These are phyloP conservation scores for Luscinia megarhynchos DNA, from an alignment of 2,797 vertebrate genomes.

Conservation along the genomic window DNA sequence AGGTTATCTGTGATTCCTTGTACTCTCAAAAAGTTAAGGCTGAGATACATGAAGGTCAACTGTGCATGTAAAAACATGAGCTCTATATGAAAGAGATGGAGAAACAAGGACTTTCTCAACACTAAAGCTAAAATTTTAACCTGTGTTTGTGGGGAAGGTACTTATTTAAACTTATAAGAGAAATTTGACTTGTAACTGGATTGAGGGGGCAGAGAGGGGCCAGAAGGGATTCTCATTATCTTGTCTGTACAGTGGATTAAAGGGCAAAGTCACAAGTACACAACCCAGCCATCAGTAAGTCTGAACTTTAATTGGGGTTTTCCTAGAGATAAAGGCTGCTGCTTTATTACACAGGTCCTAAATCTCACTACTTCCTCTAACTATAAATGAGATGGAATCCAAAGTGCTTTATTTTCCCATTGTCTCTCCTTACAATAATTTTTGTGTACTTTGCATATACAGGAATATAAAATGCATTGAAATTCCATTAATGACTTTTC, in stretches of 20 bases:
- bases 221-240: background rate
- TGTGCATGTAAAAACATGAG: background rate
- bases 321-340: background rate
- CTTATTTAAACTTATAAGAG: background rate
- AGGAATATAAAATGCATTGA: background rate
- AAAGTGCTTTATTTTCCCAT: background rate
- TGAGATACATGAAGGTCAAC: background rate
- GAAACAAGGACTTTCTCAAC: background rate
- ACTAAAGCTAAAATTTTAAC: background rate
- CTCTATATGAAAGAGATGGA: background rate
- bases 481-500: background rate
- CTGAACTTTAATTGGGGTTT: background rate
- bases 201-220: fast-evolving
- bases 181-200: background rate
- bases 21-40: background rate
- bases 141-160: background rate
- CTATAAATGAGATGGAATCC: background rate
- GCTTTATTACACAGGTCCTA: background rate
- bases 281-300: background rate
- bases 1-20: background rate
- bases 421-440: background rate
- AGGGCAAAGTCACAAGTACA: background rate
- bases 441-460: background rate
- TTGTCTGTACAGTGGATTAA: background rate
- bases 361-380: background rate